phyloP scores from a whole-genome alignment of 2,113 vertebrate genomes.

The Callipepla squamata region DNA sequence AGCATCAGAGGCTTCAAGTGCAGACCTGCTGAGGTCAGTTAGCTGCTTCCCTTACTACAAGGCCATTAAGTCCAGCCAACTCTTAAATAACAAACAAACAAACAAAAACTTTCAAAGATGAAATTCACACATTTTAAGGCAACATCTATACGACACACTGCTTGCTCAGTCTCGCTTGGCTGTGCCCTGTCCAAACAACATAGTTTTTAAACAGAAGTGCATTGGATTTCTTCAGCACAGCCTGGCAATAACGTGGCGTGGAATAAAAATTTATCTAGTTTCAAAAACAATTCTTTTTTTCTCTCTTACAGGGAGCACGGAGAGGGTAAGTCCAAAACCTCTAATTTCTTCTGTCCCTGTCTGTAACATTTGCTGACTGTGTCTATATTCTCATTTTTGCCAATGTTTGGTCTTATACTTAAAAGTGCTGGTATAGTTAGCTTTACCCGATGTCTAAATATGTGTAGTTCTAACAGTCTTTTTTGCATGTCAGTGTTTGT shows the following conservation, averaged over 20 bases:
- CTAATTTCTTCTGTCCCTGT: background rate
- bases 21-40: background rate
- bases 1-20: background rate
- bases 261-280: background rate
- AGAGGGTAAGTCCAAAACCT: conserved; percentile 85
- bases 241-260: fast-evolving
- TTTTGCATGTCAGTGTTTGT: too few species aligned
- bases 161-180: background rate
- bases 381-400: background rate
- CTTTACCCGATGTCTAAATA: background rate
- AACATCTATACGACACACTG: fast-evolving
- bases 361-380: background rate
- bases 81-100: background rate
- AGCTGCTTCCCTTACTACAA: background rate
- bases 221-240: background rate
- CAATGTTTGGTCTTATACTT: background rate
- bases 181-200: background rate
- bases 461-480: background rate
- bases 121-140: background rate
- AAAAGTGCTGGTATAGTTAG: background rate
- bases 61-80: background rate
- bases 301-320: conserved; percentile 82
- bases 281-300: conserved; percentile 32
- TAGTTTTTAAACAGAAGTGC: background rate
- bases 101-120: background rate